Conservation (phyloP, 2,888 invertebrate genomes). For the Pristionchus maxplancki region DNA sequence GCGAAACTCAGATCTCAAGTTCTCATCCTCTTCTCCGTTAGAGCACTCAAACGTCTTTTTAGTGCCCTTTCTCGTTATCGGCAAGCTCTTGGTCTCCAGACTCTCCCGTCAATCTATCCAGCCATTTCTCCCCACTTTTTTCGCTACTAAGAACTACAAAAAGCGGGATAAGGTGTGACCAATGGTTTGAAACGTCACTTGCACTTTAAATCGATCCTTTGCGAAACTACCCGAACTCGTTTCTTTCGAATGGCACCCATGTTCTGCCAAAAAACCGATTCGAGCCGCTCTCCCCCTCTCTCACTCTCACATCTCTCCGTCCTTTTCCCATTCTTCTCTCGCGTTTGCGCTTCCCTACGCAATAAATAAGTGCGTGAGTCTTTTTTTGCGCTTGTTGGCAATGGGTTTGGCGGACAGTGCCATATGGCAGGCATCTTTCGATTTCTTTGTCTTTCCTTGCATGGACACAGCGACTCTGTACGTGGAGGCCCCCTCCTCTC, state of each 20-base stretch:
- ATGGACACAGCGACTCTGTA: too few relatives aligned
- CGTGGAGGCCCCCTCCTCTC: too few relatives aligned
- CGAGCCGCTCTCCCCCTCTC: neutral
- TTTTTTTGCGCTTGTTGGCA: neutral
- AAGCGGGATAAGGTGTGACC: too few relatives aligned
- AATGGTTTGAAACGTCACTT: too few relatives aligned
- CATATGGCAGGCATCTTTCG: neutral
- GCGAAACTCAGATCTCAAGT: too few relatives aligned
- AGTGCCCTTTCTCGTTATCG: too few relatives aligned
- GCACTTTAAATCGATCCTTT: neutral
- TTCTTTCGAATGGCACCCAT: neutral
- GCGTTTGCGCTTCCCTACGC: neutral
- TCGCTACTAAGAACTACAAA: too few relatives aligned
- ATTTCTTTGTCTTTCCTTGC: too few relatives aligned
- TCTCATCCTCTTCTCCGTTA: too few relatives aligned
- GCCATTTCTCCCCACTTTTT: too few relatives aligned
- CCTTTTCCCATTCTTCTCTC: neutral
- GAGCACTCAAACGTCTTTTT: too few relatives aligned
- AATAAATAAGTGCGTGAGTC: neutral
- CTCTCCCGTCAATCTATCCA: neutral
- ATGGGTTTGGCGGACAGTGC: neutral
- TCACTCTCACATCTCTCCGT: neutral
- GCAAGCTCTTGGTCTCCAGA: too few relatives aligned
- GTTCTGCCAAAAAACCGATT: neutral
- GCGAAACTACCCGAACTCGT: neutral